Conservation (phyloP, 2,888 invertebrate species). For the Hypena proboscidalis region DNA sequence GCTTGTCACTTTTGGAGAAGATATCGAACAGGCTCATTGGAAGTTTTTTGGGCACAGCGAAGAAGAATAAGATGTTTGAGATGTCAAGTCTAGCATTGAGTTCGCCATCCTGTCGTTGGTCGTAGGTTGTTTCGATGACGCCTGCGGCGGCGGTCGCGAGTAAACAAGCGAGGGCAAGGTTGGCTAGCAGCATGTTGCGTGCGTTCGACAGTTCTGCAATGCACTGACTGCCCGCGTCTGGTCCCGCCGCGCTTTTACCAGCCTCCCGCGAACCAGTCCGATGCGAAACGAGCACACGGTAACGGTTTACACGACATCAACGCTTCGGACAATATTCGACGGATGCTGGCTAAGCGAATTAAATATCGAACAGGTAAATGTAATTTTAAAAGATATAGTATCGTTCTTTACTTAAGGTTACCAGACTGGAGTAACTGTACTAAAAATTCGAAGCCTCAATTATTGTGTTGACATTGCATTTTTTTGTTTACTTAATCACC, state of each 20-base stretch:
- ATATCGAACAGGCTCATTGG: slow-evolving; percentile 45
- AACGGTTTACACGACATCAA: slow-evolving; percentile 77
- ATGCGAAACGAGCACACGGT: slow-evolving; percentile 77
- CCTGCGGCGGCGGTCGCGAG: slow-evolving; percentile 61
- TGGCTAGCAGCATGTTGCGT: slow-evolving; percentile 68
- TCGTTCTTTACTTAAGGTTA: too few relatives aligned
- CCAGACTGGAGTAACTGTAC: too few relatives aligned
- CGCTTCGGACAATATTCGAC: slow-evolving; percentile 46
- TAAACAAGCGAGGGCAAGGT: slow-evolving; percentile 57
- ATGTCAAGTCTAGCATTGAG: slow-evolving; percentile 90
- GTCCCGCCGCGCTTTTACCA: slow-evolving; percentile 77
- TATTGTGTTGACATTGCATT: slow-evolving; percentile 11
- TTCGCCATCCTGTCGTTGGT: slow-evolving; percentile 92
- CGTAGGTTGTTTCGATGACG: slow-evolving; percentile 65
- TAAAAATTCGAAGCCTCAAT: too few relatives aligned
- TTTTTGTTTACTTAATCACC: too few relatives aligned
- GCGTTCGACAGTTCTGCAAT: slow-evolving; percentile 57
- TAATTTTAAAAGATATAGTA: too few relatives aligned
- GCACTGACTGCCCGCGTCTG: slow-evolving; percentile 65
- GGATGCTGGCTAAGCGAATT: slow-evolving; percentile 35
- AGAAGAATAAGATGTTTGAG: slow-evolving; percentile 89
- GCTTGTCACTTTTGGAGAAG: slow-evolving; percentile 47
- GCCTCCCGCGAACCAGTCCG: slow-evolving; percentile 74
- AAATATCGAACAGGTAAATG: too few relatives aligned
- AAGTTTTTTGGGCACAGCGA: slow-evolving; percentile 83